These are phyloP conservation scores for Amblyteles armatorius DNA, from an alignment of 2,888 invertebrate genomes.

Conservation along the genomic window DNA sequence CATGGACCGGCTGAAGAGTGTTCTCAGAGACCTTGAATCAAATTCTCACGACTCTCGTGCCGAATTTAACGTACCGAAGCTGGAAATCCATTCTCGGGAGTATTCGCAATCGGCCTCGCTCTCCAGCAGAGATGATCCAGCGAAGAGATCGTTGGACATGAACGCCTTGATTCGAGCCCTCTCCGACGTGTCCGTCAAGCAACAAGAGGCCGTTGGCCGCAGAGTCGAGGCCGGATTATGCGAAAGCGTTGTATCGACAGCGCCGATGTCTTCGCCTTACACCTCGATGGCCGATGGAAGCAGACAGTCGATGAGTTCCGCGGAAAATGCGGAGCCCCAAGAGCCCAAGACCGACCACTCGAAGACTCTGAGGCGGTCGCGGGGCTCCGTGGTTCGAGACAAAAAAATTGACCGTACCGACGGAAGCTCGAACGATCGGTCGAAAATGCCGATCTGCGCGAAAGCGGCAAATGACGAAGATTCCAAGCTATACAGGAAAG, in stretches of 20 bases:
- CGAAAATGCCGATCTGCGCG: conserved; percentile 17
- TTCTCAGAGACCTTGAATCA: not conserved
- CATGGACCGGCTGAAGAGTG: conserved; percentile 12
- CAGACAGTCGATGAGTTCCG: conserved; percentile 2
- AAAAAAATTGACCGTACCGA: not conserved
- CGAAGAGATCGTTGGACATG: conserved; percentile 65
- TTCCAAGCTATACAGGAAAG: not conserved
- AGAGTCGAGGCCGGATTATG: conserved; percentile 22
- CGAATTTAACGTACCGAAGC: conserved; percentile 30
- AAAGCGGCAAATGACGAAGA: not conserved
- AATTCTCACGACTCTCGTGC: conserved; percentile 17
- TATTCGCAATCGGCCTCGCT: conserved; percentile 68
- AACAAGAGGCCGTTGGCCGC: conserved; percentile 15
- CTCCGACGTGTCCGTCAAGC: conserved; percentile 71
- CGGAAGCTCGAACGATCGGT: not conserved
- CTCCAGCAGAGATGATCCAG: conserved; percentile 51
- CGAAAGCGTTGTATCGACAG: conserved; percentile 1
- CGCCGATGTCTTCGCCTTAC: not conserved
- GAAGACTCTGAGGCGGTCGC: not conserved
- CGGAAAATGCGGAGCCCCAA: not conserved
- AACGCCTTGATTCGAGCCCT: conserved; percentile 71
- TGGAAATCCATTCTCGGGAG: conserved; percentile 69
- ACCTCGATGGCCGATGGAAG: conserved; percentile 22
- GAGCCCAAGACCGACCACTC: not conserved
- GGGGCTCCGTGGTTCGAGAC: not conserved